These are phyloP conservation scores for Cossypha polioptera DNA, from an alignment of 2,797 vertebrate species.

Conservation along the genomic window DNA sequence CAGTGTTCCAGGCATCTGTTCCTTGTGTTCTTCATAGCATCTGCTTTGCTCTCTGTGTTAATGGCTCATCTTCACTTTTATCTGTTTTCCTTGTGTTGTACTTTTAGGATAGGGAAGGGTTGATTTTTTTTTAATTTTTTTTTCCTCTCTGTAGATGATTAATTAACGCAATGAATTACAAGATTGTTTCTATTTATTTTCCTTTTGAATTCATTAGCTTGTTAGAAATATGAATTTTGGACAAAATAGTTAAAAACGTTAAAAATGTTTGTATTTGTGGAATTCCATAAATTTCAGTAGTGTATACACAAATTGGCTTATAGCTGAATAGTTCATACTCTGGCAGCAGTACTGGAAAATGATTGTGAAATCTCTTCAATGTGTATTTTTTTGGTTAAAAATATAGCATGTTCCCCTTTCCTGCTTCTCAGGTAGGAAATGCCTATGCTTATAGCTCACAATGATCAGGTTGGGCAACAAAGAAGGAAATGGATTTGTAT, in stretches of 20 bases:
- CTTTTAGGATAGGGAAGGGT: neutral
- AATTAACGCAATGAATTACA: neutral
- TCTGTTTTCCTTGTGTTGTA: neutral
- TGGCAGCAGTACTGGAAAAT: neutral
- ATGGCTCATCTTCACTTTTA: neutral
- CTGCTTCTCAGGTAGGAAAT: neutral
- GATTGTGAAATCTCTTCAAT: neutral
- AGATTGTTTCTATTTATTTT: neutral
- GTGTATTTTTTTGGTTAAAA: neutral
- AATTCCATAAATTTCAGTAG: neutral
- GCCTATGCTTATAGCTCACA: neutral
- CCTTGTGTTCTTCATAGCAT: neutral
- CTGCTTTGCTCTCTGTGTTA: neutral
- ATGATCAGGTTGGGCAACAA: neutral
- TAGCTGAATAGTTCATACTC: neutral
- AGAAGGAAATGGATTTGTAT: neutral
- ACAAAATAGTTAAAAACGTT: neutral
- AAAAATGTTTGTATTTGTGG: neutral
- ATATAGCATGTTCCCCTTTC: neutral
- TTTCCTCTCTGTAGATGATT: neutral
- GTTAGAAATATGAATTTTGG: neutral
- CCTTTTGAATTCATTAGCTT: neutral
- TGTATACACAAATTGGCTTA: neutral
- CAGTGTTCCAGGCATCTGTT: neutral
- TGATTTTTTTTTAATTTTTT: rapidly evolving